Evolutionary conservation across 64 coral and sea anemone species (phyloP).

Genomic region (Cladopsammia gracilis): DNA sequence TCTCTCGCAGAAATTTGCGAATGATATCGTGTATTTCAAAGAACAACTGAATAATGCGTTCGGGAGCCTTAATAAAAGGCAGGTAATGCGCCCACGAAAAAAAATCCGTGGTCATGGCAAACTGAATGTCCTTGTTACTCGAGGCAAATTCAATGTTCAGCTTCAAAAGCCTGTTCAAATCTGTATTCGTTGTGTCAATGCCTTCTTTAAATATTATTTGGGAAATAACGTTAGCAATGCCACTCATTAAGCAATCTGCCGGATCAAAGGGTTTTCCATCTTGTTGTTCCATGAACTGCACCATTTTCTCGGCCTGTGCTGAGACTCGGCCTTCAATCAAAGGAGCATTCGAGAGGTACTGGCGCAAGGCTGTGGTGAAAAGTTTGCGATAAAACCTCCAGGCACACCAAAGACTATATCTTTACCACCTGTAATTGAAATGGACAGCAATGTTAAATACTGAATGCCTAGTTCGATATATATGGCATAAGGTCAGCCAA

Average conservation of each 20-base stretch:
- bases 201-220: slow-evolving; percentile 9
- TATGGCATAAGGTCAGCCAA: no score
- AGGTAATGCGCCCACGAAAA: slow-evolving; percentile 18
- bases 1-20: background rate
- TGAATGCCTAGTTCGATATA: background rate
- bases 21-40: background rate
- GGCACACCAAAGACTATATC: slow-evolving; percentile 56
- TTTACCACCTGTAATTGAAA: slow-evolving; percentile 50
- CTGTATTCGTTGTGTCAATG: slow-evolving; percentile 3
- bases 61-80: slow-evolving; percentile 37
- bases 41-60: background rate
- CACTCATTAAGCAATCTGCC: background rate
- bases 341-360: slow-evolving; percentile 31
- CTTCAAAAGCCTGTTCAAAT: slow-evolving; percentile 24
- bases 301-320: slow-evolving; percentile 16
- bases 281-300: slow-evolving; percentile 28
- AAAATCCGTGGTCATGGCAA: background rate
- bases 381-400: slow-evolving; percentile 71
- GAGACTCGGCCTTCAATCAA: slow-evolving; percentile 32
- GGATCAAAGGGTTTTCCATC: slow-evolving; percentile 52
- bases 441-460: background rate
- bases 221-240: slow-evolving; percentile 42
- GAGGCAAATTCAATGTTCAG: background rate
- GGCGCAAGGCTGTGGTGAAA: slow-evolving; percentile 50
- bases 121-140: background rate